Percentiles rank a stretch among this genome's conserved stretches.
phyloP scores from a whole-genome alignment of 1,140 invertebrate genomes.

The Aphelinus atriplicis region DNA sequence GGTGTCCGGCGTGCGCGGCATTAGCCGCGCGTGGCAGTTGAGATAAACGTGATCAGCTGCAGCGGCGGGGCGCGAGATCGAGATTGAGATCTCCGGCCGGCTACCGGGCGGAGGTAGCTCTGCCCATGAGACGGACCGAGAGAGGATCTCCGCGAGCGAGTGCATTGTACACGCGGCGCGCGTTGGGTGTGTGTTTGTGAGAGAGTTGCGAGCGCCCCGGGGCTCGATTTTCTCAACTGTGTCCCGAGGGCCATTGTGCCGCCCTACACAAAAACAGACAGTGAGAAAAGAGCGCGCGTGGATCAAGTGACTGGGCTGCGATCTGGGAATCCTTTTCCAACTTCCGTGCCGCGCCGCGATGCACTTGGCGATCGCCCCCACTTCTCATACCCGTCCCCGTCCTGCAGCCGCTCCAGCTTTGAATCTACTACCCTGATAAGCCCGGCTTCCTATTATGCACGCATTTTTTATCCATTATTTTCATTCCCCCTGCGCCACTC shows the following conservation, averaged over 20 bases:
- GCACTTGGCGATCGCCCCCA: not conserved
- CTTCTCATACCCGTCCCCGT: too few relatives aligned
- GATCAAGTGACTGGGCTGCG: conserved; percentile 15
- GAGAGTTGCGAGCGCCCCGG: not conserved
- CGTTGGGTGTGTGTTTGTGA: not conserved
- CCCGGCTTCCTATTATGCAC: not conserved
- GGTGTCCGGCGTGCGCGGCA: too few relatives aligned
- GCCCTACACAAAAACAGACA: not conserved
- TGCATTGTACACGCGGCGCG: conserved; percentile 3
- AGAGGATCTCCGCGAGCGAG: not conserved
- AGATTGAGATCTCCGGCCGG: too few relatives aligned
- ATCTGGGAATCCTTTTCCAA: conserved; percentile 30
- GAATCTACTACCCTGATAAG: not conserved
- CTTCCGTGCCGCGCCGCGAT: not conserved
- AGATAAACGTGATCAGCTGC: too few relatives aligned
- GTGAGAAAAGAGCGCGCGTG: not conserved
- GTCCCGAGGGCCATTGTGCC: not conserved
- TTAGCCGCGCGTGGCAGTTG: too few relatives aligned
- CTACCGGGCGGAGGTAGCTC: too few relatives aligned
- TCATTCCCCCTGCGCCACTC: not conserved
- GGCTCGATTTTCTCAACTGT: conserved; percentile 20
- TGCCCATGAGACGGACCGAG: too few relatives aligned
- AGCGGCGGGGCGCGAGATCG: too few relatives aligned
- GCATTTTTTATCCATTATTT: not conserved
- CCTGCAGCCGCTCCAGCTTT: not conserved